Percentiles rank a stretch among this genome's conserved stretches.
phyloP scores from a whole-genome alignment of 2,797 vertebrate genomes.

The Falco rusticolus region DNA sequence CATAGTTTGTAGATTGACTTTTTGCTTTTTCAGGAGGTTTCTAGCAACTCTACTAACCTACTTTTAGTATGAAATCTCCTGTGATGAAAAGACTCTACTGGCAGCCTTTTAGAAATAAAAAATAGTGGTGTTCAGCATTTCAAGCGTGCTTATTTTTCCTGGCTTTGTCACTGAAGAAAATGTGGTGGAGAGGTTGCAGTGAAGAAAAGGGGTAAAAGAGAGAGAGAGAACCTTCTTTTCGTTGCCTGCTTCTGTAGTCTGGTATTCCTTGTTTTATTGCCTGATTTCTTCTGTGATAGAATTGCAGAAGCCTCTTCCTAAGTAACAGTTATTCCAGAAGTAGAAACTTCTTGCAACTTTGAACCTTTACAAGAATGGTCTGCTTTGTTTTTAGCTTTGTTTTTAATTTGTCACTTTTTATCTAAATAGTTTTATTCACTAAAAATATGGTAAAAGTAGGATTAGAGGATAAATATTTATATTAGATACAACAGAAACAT shows the following conservation, averaged over 20 bases:
- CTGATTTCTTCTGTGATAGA: neutral
- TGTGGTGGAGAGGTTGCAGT: neutral
- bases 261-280: neutral
- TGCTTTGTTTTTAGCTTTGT: neutral
- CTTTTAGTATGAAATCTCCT: constrained; percentile 51
- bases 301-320: neutral
- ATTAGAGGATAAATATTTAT: neutral
- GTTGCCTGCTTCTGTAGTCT: neutral
- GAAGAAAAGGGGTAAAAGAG: neutral
- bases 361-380: neutral
- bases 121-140: constrained; percentile 48
- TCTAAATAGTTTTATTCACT: neutral
- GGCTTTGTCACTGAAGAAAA: constrained; percentile 56
- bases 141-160: constrained; percentile 65
- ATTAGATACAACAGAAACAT: neutral
- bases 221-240: neutral
- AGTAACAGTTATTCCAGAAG: neutral
- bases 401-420: neutral
- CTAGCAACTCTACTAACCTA: constrained; percentile 58
- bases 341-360: neutral
- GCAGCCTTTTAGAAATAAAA: constrained; percentile 55
- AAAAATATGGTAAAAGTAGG: neutral
- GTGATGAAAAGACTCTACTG: constrained; percentile 47
- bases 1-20: constrained; percentile 42
- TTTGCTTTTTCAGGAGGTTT: constrained; percentile 55